phyloP scores from a whole-genome alignment of 2,888 invertebrate genomes.

The Mesoligia furuncula region DNA sequence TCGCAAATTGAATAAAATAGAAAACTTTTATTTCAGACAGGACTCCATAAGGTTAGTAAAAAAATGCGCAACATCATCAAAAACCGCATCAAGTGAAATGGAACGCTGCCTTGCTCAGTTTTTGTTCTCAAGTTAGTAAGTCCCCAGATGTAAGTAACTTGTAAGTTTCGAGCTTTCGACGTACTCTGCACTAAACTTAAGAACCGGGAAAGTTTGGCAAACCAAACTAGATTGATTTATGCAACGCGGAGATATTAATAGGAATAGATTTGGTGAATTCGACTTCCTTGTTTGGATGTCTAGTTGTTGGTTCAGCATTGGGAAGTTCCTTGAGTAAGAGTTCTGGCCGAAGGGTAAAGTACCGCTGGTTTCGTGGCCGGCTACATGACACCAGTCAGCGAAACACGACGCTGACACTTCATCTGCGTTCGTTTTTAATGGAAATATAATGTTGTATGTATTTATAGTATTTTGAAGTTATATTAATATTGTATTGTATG shows the following conservation, averaged over 20 bases:
- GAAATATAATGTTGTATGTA: too few species aligned
- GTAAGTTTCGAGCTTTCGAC: slow-evolving; percentile 11
- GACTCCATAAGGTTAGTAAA: neutral
- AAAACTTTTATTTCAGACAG: neutral
- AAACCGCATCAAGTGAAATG: slow-evolving; percentile 10
- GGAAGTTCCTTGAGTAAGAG: too few species aligned
- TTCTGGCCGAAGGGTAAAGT: too few species aligned
- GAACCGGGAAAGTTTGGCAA: slow-evolving; percentile 1
- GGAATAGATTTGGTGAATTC: neutral
- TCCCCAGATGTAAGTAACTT: slow-evolving; percentile 32
- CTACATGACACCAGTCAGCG: too few species aligned
- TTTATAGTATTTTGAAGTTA: too few species aligned
- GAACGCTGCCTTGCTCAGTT: slow-evolving; percentile 15
- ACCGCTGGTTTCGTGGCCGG: too few species aligned
- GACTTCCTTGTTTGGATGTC: neutral
- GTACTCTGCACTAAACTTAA: slow-evolving; percentile 27
- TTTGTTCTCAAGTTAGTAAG: slow-evolving; percentile 20
- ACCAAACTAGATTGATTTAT: slow-evolving; percentile 41
- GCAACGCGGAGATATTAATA: slow-evolving; percentile 13
- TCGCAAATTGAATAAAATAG: neutral
- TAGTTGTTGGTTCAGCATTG: neutral
- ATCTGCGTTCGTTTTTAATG: too few species aligned
- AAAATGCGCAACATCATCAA: slow-evolving; percentile 1
- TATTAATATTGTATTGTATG: too few species aligned
- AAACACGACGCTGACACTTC: too few species aligned